Conservation (phyloP, 1,140 invertebrate species). For the Odontomachus brunneus region DNA sequence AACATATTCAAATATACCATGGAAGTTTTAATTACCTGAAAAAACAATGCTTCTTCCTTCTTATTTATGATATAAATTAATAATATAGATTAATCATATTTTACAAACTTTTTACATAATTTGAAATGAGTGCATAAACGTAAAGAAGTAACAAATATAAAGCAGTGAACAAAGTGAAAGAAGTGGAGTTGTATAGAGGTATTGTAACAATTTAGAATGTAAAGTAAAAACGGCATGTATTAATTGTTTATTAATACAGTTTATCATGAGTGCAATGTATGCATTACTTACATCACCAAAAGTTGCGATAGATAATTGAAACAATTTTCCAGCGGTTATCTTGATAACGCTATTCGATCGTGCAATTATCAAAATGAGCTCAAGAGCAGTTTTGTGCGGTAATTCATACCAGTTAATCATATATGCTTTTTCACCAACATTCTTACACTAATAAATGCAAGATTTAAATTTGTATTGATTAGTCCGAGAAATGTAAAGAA, state of each 20-base stretch:
- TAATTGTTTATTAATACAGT: conserved; percentile 20
- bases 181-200: neutral
- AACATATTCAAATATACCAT: conserved; percentile 65
- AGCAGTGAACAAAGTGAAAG: too few relatives aligned
- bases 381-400: conserved; percentile 56
- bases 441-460: conserved; percentile 61
- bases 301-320: conserved; percentile 63
- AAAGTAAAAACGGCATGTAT: conserved; percentile 3
- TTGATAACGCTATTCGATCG: conserved; percentile 65
- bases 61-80: conserved; percentile 35
- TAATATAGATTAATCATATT: too few relatives aligned
- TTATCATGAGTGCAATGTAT: conserved; percentile 3
- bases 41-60: conserved; percentile 42
- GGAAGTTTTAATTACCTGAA: conserved; percentile 63
- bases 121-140: neutral
- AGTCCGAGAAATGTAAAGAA: neutral
- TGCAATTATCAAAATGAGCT: conserved; percentile 70
- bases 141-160: too few relatives aligned
- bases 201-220: conserved; percentile 4
- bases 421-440: conserved; percentile 67
- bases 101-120: neutral
- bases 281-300: conserved; percentile 62
- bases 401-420: conserved; percentile 74
- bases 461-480: neutral
- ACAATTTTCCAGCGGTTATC: conserved; percentile 75